Base-by-base conservation (phyloP, 2,888 invertebrate species). In the Drosophila barbarae region DNA sequence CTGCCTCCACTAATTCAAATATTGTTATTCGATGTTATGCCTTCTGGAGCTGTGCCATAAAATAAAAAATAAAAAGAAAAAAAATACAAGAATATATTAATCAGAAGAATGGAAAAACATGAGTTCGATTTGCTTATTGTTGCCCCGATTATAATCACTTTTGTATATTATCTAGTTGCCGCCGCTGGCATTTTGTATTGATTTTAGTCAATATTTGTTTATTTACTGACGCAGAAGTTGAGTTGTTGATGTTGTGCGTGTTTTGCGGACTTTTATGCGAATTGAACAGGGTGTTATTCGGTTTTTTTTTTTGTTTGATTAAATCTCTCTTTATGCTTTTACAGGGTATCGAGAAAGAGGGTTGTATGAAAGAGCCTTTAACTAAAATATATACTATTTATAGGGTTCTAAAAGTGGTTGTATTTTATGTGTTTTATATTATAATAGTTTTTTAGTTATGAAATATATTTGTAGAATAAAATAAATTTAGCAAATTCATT, bases 151-250 rank as follows among this genome's bases (percentile, higher is more conserved):
- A 34, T 32, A 66, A 68, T 44, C 67, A 63, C 71, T 56, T 77
- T 58, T 69, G 10, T 54, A 39, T 55, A 49, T 53, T 54, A 60
- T 69, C 69, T 59, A 58, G 71, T 75, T 74, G 58, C 70, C 66
- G 65, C 57, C 54, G 47, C 53, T 36, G 36, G 60, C 65, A 36
- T 69, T 69, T 77, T 70, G 51, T 74, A 80, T 83, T 72, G 82
- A 84, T 81, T 80, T 65, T 56, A 74, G 69, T 64, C 74, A 82
- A 79, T 79, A 78, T 84, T 81, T 84, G 78, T 79, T 79, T 84
- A 81, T 78, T 74, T 74, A 74, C 84, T 72, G 74, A 71, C 69
- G 81, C 75, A 56, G 41, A 73, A 69, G 63, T 66, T 79, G 67
- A 41, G 59, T 77, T 64, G 63, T 53, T 74, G 54, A 47, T 66